phyloP scores from a whole-genome alignment of 2,113 vertebrate species.

The Azemiops feae region DNA sequence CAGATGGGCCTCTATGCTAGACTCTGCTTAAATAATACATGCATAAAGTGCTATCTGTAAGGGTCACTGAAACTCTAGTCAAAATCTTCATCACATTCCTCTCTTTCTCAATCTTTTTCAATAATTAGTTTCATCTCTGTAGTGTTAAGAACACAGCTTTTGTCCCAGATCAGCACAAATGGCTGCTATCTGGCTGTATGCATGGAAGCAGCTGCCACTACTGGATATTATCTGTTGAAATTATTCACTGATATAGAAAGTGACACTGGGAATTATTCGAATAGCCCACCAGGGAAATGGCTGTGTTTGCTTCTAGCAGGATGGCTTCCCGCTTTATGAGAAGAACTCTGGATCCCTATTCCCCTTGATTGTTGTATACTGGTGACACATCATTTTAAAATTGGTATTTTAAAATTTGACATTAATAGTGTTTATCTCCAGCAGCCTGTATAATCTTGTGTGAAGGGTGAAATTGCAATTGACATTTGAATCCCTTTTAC shows the following conservation, averaged over 20 bases:
- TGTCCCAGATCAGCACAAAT: not conserved
- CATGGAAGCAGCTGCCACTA: not conserved
- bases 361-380: not conserved
- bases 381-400: constrained; percentile 15
- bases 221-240: not conserved
- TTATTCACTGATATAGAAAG: constrained; percentile 11
- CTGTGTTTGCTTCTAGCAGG: not conserved
- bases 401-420: not conserved
- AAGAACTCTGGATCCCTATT: not conserved
- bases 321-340: not conserved
- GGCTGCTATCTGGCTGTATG: not conserved
- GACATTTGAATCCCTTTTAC: not conserved
- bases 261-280: constrained; percentile 11
- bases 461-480: constrained; percentile 28
- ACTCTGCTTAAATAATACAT: not conserved
- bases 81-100: not conserved
- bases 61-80: not conserved
- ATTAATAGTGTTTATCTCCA: constrained; percentile 12
- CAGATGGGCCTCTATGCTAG: not conserved
- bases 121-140: not conserved
- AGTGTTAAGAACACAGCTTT: too few species aligned
- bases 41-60: not conserved
- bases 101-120: not conserved
- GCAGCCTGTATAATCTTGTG: constrained; percentile 1
- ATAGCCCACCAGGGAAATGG: not conserved